Evolutionary conservation across 2,888 invertebrate species (phyloP).

Genomic region (Agrochola lota): DNA sequence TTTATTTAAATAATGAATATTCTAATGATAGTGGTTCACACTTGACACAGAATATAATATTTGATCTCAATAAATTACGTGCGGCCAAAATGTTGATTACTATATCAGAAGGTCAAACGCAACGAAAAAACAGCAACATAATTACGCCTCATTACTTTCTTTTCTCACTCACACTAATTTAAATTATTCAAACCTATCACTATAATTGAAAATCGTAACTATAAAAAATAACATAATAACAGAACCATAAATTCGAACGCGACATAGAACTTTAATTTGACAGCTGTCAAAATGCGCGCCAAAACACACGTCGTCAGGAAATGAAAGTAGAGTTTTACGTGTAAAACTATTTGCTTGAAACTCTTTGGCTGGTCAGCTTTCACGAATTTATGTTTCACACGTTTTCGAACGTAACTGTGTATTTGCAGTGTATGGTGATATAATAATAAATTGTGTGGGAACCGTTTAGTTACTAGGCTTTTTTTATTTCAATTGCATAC

Average conservation of each 20-base stretch:
- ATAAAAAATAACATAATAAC: conserved; percentile 6
- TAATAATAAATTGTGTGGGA: conserved; percentile 67
- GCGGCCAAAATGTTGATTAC: background rate
- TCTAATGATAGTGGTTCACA: conserved; percentile 14
- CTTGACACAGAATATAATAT: conserved; percentile 10
- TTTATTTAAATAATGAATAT: background rate
- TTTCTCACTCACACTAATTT: conserved; percentile 19
- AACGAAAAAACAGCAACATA: conserved; percentile 17
- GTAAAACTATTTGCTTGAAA: conserved; percentile 68
- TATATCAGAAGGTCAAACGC: conserved; percentile 13
- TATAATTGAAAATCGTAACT: conserved; percentile 17
- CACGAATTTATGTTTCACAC: conserved; percentile 86
- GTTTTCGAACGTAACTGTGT: conserved; percentile 78
- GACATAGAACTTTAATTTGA: conserved; percentile 63
- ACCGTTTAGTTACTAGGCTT: conserved; percentile 50
- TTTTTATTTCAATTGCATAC: conserved; percentile 46
- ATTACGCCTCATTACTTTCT: conserved; percentile 41
- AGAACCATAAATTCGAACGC: conserved; percentile 18
- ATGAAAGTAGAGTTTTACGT: conserved; percentile 74
- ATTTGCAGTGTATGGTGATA: conserved; percentile 65
- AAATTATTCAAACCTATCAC: conserved; percentile 25
- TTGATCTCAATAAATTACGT: background rate
- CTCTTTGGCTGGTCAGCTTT: conserved; percentile 75
- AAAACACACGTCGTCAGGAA: conserved; percentile 68
- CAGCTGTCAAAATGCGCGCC: conserved; percentile 71